Conservation (phyloP, 2,888 invertebrate species). For the Chloromyia formosa region DNA sequence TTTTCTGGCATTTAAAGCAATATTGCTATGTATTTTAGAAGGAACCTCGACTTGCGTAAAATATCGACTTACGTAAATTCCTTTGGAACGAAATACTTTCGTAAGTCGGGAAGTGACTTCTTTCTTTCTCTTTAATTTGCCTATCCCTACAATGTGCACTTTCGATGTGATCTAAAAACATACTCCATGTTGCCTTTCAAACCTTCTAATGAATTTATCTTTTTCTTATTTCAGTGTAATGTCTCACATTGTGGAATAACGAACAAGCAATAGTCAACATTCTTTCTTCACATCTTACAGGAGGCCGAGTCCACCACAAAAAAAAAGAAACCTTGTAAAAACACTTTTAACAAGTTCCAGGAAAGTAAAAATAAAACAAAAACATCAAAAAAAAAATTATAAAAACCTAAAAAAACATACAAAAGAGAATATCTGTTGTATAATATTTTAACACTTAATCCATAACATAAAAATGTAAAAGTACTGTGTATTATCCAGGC, state of each 20-base stretch:
- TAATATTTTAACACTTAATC: neutral
- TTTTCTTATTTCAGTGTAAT: slow-evolving; percentile 30
- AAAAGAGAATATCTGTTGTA: slow-evolving; percentile 26
- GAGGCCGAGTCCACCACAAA: slow-evolving; percentile 13
- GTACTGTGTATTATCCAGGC: slow-evolving; percentile 19
- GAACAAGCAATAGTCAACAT: slow-evolving; percentile 23
- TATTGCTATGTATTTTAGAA: too few species aligned
- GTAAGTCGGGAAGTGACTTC: too few species aligned
- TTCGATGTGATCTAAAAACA: too few species aligned
- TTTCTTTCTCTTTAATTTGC: neutral
- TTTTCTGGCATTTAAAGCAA: too few species aligned
- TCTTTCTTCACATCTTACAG: slow-evolving; percentile 17
- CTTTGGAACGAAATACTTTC: too few species aligned
- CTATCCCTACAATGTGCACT: neutral
- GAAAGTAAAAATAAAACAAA: slow-evolving; percentile 23
- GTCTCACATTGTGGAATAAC: slow-evolving; percentile 10
- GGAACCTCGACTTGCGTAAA: too few species aligned
- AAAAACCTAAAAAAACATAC: slow-evolving; percentile 7
- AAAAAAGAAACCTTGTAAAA: slow-evolving; percentile 20
- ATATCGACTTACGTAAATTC: too few species aligned
- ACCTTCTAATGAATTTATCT: too few species aligned
- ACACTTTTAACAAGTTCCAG: slow-evolving; percentile 30
- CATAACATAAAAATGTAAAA: slow-evolving; percentile 15
- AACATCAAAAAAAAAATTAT: slow-evolving; percentile 14
- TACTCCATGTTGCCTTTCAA: too few species aligned